These are phyloP conservation scores for Toxotes jaculatrix DNA, from an alignment of 2,113 vertebrate genomes.

Conservation along the genomic window DNA sequence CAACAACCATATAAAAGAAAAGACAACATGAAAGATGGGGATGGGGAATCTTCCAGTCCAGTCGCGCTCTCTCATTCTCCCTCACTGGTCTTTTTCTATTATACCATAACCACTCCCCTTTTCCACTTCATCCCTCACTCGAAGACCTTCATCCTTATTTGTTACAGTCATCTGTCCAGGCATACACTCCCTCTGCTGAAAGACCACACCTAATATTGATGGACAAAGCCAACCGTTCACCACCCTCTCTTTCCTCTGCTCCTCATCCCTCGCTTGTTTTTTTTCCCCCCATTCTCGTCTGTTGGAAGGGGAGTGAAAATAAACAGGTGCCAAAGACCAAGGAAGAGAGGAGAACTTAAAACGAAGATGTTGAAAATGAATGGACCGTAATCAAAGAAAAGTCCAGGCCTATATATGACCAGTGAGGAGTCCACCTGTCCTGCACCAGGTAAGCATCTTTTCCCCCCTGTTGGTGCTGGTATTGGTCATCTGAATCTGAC, in stretches of 20 bases:
- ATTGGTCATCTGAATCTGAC: background rate
- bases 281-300: constrained; percentile 18
- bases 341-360: background rate
- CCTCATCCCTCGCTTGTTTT: constrained; percentile 6
- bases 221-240: constrained; percentile 49
- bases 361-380: background rate
- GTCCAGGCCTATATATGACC: constrained; percentile 8
- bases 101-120: constrained; percentile 39
- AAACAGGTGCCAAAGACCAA: constrained; percentile 15
- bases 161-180: constrained; percentile 48
- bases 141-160: constrained; percentile 29
- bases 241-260: constrained; percentile 9
- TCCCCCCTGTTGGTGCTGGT: background rate
- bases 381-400: background rate
- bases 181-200: constrained; percentile 55
- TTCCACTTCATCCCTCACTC: constrained; percentile 77
- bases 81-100: constrained; percentile 10
- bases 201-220: constrained; percentile 74
- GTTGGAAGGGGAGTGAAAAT: constrained; percentile 31
- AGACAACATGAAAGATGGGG: background rate
- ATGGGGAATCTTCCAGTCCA: background rate
- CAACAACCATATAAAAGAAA: background rate
- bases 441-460: constrained; percentile 68
- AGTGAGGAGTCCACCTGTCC: background rate
- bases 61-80: background rate